Conservation (phyloP, 1,140 invertebrate species). For the Zaprionus lachaisei region DNA sequence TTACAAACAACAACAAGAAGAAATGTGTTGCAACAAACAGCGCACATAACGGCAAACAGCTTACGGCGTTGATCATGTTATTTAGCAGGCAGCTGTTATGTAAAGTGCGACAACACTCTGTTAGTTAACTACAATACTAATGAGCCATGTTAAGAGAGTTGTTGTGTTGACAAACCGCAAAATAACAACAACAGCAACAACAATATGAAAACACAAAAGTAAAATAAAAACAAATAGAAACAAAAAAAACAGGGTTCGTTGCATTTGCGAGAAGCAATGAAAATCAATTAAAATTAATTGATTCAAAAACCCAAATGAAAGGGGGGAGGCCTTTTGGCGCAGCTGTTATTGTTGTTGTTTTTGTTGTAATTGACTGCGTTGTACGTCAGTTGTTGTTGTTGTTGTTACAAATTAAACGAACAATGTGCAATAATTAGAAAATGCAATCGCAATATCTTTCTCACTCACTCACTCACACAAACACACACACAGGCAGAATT, state of each 20-base stretch:
- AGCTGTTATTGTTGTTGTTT: constrained; percentile 23
- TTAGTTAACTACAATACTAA: constrained; percentile 44
- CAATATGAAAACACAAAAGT: constrained; percentile 4
- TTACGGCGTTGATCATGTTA: constrained; percentile 33
- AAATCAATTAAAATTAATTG: constrained; percentile 83
- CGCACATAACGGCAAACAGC: constrained; percentile 30
- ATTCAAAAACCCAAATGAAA: constrained; percentile 78
- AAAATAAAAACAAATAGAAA: constrained; percentile 21
- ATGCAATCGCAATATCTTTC: constrained; percentile 61
- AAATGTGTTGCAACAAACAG: constrained; percentile 2
- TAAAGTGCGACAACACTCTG: constrained; percentile 11
- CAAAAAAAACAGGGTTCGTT: constrained; percentile 42
- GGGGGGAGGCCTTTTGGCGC: constrained; percentile 36
- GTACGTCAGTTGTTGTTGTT: constrained; percentile 43
- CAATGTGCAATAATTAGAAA: constrained; percentile 81
- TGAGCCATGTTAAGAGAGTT: constrained; percentile 33
- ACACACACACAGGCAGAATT: constrained; percentile 46
- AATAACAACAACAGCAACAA: constrained; percentile 19
- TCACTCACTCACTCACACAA: constrained; percentile 21
- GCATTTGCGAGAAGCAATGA: constrained; percentile 74
- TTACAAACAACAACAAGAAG: background rate
- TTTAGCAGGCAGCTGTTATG: constrained; percentile 34
- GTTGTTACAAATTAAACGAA: constrained; percentile 63
- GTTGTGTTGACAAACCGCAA: constrained; percentile 27
- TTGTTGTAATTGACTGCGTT: constrained; percentile 42